phyloP scores from a whole-genome alignment of 2,888 invertebrate species.

The Nemurella pictetii region DNA sequence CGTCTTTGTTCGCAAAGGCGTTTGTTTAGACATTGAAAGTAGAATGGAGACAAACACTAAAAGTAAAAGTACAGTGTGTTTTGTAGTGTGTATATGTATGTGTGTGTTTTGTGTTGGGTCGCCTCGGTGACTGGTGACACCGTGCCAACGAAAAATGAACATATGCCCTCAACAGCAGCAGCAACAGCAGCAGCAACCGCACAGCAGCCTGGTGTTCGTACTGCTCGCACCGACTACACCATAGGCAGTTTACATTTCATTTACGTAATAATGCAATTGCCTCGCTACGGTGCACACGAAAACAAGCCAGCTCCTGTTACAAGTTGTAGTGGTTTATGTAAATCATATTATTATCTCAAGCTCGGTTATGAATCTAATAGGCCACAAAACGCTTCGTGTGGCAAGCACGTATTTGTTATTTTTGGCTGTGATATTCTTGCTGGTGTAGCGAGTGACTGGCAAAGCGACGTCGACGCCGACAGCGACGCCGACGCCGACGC shows the following conservation, averaged over 20 bases:
- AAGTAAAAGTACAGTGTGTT: neutral
- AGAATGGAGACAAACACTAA: neutral
- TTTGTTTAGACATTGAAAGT: neutral
- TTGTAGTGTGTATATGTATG: neutral
- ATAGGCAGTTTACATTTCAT: neutral
- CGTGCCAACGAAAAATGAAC: neutral
- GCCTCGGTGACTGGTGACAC: neutral
- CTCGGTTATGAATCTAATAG: neutral
- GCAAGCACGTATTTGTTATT: constrained; percentile 22
- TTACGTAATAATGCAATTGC: neutral
- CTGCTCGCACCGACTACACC: neutral
- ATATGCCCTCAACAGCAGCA: neutral
- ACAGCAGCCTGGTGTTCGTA: too few species aligned
- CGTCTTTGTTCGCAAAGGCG: neutral
- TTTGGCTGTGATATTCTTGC: constrained; percentile 23
- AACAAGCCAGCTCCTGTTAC: neutral
- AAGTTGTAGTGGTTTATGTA: neutral
- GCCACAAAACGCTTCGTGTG: constrained; percentile 16
- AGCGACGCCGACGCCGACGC: neutral
- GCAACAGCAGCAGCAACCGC: too few species aligned
- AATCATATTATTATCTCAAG: neutral
- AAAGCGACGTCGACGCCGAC: neutral
- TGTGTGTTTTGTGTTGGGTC: too few species aligned
- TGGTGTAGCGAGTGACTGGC: neutral
- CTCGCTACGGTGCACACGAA: neutral